Percentiles rank a stretch among this genome's conserved stretches.
phyloP scores from a whole-genome alignment of 2,113 vertebrate species.

The Callithrix jacchus region DNA sequence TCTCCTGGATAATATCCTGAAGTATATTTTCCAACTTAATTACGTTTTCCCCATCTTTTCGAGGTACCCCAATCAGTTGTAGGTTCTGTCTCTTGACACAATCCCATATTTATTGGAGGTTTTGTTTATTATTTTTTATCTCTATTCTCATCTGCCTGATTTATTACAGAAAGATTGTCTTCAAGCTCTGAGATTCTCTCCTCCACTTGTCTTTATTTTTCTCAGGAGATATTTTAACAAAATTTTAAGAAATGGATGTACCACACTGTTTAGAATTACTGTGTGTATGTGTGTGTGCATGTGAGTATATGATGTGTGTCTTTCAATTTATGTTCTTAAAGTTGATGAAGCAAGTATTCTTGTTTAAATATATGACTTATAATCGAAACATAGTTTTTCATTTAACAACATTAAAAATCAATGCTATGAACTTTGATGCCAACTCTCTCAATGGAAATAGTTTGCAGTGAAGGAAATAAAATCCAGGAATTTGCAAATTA shows the following conservation, averaged over 20 bases:
- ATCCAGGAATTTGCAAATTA: neutral
- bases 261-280: neutral
- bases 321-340: neutral
- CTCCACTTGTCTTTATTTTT: neutral
- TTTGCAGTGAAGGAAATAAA: neutral
- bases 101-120: no score
- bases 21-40: no score
- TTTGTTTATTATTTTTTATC: no score
- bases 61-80: no score
- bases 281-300: neutral
- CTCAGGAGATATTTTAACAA: neutral
- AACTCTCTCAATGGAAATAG: neutral
- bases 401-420: slow-evolving; percentile 11
- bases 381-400: neutral
- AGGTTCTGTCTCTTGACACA: no score
- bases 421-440: neutral
- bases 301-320: neutral
- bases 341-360: neutral
- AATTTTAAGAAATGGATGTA: neutral
- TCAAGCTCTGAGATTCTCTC: no score
- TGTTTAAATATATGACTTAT: neutral
- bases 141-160: no score
- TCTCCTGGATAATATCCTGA: no score
- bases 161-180: no score
- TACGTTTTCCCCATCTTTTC: no score